phyloP scores from a whole-genome alignment of 2,888 invertebrate genomes.

The Leucoma salicis region DNA sequence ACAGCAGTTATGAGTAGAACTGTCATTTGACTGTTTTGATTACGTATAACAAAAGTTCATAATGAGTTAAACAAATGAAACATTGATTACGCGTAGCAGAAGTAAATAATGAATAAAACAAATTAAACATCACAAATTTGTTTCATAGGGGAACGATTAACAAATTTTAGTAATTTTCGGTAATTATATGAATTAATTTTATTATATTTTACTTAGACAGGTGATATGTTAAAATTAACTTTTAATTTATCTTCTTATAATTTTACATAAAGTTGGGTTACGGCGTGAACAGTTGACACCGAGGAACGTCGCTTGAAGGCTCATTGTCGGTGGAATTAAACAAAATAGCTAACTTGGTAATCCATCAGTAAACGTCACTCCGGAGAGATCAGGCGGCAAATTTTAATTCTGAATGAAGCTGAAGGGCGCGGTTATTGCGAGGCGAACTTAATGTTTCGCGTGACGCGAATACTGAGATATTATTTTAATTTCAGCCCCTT shows the following conservation, averaged over 20 bases:
- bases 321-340: conserved; percentile 33
- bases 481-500: conserved; percentile 75
- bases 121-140: conserved; percentile 4
- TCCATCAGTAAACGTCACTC: conserved; percentile 72
- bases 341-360: conserved; percentile 61
- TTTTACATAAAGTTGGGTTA: conserved; percentile 18
- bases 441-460: conserved; percentile 78
- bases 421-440: conserved; percentile 75
- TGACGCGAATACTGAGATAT: conserved; percentile 78
- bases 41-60: too few relatives aligned
- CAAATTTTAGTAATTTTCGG: conserved; percentile 9
- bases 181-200: conserved; percentile 16
- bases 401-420: conserved; percentile 78
- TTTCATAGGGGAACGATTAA: neutral
- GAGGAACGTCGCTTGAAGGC: conserved; percentile 3
- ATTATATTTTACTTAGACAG: conserved; percentile 8
- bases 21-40: too few relatives aligned
- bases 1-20: too few relatives aligned
- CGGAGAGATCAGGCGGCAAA: conserved; percentile 74
- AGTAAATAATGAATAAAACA: too few relatives aligned
- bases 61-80: too few relatives aligned
- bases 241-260: conserved; percentile 32
- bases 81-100: too few relatives aligned
- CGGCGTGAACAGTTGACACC: conserved; percentile 29
- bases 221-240: conserved; percentile 25